Evolutionary conservation across 2,888 invertebrate genomes (phyloP).

Genomic region (Plebejus melissa): DNA sequence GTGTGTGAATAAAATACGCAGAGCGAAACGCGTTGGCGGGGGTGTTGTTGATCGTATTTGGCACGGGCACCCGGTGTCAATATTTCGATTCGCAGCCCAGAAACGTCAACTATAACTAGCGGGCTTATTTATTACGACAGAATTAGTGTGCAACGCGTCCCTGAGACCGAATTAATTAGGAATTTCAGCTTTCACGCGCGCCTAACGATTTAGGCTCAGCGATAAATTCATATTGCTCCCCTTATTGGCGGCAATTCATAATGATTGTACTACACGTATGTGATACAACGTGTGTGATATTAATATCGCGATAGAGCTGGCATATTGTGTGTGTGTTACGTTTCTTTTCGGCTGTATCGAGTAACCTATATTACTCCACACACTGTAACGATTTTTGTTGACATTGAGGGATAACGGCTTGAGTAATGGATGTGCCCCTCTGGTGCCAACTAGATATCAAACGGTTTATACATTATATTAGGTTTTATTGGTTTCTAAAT

Average conservation of each 20-base stretch:
- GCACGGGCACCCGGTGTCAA: constrained; percentile 65
- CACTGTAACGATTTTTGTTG: constrained; percentile 22
- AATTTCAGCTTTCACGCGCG: constrained; percentile 26
- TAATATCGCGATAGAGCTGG: background rate
- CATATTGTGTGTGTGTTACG: constrained; percentile 1
- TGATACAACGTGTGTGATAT: background rate
- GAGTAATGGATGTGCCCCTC: constrained; percentile 16
- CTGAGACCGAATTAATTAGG: constrained; percentile 47
- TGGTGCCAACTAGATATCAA: background rate
- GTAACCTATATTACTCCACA: constrained; percentile 9
- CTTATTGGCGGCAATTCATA: background rate
- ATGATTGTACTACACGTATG: background rate
- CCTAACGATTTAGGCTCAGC: background rate
- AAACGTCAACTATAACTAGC: constrained; percentile 67
- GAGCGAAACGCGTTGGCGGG: constrained; percentile 24
- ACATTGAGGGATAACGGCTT: constrained; percentile 18
- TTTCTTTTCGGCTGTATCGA: background rate
- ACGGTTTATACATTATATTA: background rate
- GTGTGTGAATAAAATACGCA: constrained; percentile 9
- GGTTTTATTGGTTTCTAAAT: no score
- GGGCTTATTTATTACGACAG: constrained; percentile 66
- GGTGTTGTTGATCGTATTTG: constrained; percentile 49
- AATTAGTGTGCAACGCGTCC: constrained; percentile 62
- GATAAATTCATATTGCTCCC: background rate
- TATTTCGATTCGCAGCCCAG: constrained; percentile 71